A percentile compares a stretch with the other conserved stretches of the same genome.
phyloP scores from a whole-genome alignment of 2,797 vertebrate species.

The Sebastes cheni region DNA sequence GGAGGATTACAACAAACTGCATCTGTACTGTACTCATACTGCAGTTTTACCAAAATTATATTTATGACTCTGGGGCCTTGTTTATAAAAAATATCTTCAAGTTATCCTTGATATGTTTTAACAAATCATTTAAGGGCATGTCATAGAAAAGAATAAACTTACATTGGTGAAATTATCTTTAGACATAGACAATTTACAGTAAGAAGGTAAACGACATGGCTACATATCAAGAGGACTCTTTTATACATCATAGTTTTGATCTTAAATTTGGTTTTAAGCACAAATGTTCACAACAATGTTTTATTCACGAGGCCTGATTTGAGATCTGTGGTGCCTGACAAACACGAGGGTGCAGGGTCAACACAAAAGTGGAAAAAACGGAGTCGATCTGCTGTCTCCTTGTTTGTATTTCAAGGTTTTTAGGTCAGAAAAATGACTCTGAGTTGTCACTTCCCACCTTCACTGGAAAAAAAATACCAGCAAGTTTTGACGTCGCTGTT shows the following conservation, averaged over 20 bases:
- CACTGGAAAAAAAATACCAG: background rate
- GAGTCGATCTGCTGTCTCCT: background rate
- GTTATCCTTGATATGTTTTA: background rate
- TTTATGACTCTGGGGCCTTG: background rate
- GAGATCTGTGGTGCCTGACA: background rate
- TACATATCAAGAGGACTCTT: constrained; percentile 42
- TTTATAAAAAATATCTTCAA: constrained; percentile 43
- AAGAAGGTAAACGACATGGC: constrained; percentile 28
- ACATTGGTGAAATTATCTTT: constrained; percentile 11
- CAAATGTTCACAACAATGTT: background rate
- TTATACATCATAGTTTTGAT: constrained; percentile 11
- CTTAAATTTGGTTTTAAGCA: constrained; percentile 47
- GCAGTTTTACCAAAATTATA: constrained; percentile 16
- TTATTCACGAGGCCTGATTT: constrained; percentile 2
- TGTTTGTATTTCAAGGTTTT: background rate
- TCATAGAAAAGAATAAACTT: constrained; percentile 40
- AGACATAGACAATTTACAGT: constrained; percentile 25
- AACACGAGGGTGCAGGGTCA: background rate
- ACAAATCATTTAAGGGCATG: constrained; percentile 20
- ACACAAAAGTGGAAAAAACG: background rate
- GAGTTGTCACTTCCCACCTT: background rate
- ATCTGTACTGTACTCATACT: constrained; percentile 8
- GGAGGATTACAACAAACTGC: constrained; percentile 19
- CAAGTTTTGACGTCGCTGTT: background rate
- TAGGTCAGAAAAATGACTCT: background rate